Evolutionary conservation across 2,113 vertebrate genomes (phyloP).

Genomic region (Motacilla tschutschensis): DNA sequence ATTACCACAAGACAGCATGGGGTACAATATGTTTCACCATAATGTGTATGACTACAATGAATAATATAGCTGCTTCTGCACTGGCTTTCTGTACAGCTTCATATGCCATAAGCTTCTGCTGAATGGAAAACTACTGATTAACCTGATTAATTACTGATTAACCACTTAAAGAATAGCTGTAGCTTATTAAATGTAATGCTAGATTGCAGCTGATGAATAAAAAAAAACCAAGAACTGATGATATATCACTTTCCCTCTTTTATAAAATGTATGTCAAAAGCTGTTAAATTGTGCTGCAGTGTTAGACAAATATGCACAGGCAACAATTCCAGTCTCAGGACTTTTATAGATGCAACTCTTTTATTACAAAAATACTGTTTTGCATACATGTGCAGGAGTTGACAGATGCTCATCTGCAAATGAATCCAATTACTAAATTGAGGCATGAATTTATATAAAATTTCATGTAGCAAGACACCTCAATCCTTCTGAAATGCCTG

Average conservation of each 20-base stretch:
- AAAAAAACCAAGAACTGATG: background rate
- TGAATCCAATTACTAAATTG: background rate
- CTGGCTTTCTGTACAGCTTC: background rate
- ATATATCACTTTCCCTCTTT: background rate
- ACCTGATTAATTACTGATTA: conserved; percentile 3
- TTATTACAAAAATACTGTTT: background rate
- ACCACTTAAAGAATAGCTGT: background rate
- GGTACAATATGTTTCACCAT: conserved; percentile 5
- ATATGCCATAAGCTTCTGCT: background rate
- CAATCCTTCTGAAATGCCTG: background rate
- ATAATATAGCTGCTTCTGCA: background rate
- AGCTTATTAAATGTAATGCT: background rate
- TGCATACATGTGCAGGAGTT: background rate
- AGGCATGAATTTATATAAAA: background rate
- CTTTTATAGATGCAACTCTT: background rate
- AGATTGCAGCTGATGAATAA: background rate
- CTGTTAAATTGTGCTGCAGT: background rate
- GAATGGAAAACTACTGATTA: background rate
- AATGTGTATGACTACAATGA: background rate
- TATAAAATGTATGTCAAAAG: background rate
- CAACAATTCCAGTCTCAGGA: background rate
- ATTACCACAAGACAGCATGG: background rate
- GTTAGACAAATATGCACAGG: background rate
- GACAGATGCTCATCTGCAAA: background rate
- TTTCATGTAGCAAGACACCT: background rate